A percentile compares a stretch with the other conserved stretches of the same genome.
Evolutionary conservation across 92 coral and sea anemone species (phyloP).

Genomic region (Actinernus sp.): DNA sequence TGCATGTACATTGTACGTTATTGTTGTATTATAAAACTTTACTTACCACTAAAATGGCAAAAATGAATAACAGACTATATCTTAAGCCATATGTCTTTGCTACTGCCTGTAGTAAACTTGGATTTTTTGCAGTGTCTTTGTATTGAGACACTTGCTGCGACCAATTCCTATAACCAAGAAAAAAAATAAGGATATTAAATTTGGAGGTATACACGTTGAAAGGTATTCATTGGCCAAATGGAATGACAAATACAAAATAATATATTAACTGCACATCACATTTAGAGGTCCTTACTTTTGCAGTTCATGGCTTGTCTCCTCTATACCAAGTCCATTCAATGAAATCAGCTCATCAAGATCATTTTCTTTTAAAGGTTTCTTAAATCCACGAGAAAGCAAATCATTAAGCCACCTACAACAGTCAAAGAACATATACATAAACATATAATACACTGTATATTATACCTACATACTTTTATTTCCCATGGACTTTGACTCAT

Average conservation of each 20-base stretch:
- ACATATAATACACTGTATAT: too few species aligned
- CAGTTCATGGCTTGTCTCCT: conserved; percentile 25
- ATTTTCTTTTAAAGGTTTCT: conserved; percentile 27
- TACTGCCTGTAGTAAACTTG: conserved; percentile 34
- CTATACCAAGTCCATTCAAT: conserved; percentile 40
- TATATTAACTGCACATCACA: neutral
- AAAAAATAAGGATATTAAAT: too few species aligned
- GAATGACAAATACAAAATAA: too few species aligned
- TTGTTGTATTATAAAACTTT: neutral
- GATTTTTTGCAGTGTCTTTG: conserved; percentile 15
- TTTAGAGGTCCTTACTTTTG: conserved; percentile 4
- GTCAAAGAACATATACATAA: neutral
- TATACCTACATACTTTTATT: too few species aligned
- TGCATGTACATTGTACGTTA: neutral
- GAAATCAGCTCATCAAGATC: conserved; percentile 29
- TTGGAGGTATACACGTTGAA: too few species aligned
- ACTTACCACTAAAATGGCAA: conserved; percentile 29
- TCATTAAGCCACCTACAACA: conserved; percentile 20
- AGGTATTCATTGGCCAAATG: too few species aligned
- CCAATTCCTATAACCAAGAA: neutral
- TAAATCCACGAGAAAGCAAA: conserved; percentile 18
- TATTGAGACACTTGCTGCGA: neutral
- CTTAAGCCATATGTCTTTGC: conserved; percentile 13
- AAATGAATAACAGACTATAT: conserved; percentile 19
- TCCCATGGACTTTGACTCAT: too few species aligned